Conservation (phyloP, 2,888 invertebrate species). For the Embidobia sp. region DNA sequence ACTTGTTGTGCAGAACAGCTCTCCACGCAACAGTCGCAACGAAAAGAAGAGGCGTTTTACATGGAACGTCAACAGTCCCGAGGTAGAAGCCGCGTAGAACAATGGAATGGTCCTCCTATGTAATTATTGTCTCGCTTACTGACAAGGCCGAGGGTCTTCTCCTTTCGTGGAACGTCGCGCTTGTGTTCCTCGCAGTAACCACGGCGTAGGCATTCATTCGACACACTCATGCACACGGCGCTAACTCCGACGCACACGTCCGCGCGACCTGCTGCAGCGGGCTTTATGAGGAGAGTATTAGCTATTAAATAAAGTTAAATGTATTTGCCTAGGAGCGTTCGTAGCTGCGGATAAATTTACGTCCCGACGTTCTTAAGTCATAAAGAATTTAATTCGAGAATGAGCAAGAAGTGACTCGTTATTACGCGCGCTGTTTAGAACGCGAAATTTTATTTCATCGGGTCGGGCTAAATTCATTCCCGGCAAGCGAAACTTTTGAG, state of each 20-base stretch:
- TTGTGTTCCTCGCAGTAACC: slow-evolving; percentile 42
- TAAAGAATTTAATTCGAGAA: slow-evolving; percentile 48
- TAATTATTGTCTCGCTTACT: slow-evolving; percentile 73
- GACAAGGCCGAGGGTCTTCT: slow-evolving; percentile 68
- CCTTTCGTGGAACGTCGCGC: slow-evolving; percentile 58
- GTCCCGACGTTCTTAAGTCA: slow-evolving; percentile 27
- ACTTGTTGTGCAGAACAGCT: background rate
- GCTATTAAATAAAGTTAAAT: slow-evolving; percentile 51
- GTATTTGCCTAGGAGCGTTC: slow-evolving; percentile 40
- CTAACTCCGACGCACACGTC: background rate
- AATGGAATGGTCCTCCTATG: slow-evolving; percentile 73
- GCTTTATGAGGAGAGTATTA: slow-evolving; percentile 49
- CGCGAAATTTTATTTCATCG: slow-evolving; percentile 40
- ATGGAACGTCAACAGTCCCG: slow-evolving; percentile 66
- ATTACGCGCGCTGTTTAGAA: slow-evolving; percentile 23
- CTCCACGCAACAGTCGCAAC: slow-evolving; percentile 7
- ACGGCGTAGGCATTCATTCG: slow-evolving; percentile 34
- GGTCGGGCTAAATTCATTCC: slow-evolving; percentile 22
- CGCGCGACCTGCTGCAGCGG: background rate
- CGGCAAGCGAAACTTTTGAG: slow-evolving; percentile 27
- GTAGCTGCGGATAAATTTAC: slow-evolving; percentile 29
- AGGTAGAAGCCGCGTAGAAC: slow-evolving; percentile 70
- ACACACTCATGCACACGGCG: slow-evolving; percentile 8
- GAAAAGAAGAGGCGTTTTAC: slow-evolving; percentile 54
- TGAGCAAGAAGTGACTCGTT: slow-evolving; percentile 40